Percentiles rank a stretch among this genome's conserved stretches.
These are phyloP conservation scores for Acrocyrtus sp. DNA, from an alignment of 2,888 invertebrate genomes.

Conservation along the genomic window DNA sequence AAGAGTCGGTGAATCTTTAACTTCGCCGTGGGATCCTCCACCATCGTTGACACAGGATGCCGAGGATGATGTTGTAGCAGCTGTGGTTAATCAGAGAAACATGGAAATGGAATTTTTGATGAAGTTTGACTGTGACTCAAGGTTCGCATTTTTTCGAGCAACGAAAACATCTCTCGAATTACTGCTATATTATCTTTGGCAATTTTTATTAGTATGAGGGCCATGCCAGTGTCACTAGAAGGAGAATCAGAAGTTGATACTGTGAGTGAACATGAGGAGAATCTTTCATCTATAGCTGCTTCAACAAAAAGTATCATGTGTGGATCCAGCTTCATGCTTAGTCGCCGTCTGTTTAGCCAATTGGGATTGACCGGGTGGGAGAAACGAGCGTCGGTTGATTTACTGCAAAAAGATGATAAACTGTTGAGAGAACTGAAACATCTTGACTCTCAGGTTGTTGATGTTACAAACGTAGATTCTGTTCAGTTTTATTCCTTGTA, in stretches of 20 bases:
- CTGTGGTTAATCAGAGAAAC: conserved; percentile 85
- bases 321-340: conserved; percentile 76
- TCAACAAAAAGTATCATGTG: conserved; percentile 52
- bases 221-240: conserved; percentile 47
- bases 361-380: conserved; percentile 92
- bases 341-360: conserved; percentile 90
- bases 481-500: too few relatives aligned
- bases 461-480: conserved; percentile 92
- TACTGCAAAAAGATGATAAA: conserved; percentile 88
- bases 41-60: conserved; percentile 77
- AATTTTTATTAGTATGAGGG: conserved; percentile 58
- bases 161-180: background rate
- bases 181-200: conserved; percentile 42
- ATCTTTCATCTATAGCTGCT: conserved; percentile 52
- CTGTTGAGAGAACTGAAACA: conserved; percentile 90
- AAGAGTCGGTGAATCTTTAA: conserved; percentile 76
- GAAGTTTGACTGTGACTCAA: conserved; percentile 62
- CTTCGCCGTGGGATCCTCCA: conserved; percentile 78
- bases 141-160: conserved; percentile 29
- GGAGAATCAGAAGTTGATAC: conserved; percentile 38
- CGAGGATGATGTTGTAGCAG: conserved; percentile 87
- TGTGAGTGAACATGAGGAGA: conserved; percentile 53
- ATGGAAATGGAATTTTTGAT: conserved; percentile 81
- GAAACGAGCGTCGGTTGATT: conserved; percentile 83
- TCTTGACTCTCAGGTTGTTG: conserved; percentile 88